phyloP scores from a whole-genome alignment of 1,140 invertebrate species.

The Caenorhabditis elegans region WBcel235 BX284606.5:2361001-2361500 shows the following conservation, averaged over 20 bases:
- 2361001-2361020: no score
- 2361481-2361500: conserved; percentile 64
- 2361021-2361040: no score
- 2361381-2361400: background rate
- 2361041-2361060: no score
- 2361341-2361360: background rate
- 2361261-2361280: conserved; percentile 64
- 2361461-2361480: conserved; percentile 59
- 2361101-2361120: conserved; percentile 59
- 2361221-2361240: conserved; percentile 59
- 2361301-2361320: conserved; percentile 29
- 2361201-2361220: conserved; percentile 59
- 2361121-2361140: conserved; percentile 62
- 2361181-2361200: conserved; percentile 58
- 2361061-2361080: no score
- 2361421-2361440: background rate
- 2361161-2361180: conserved; percentile 66
- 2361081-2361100: no score
- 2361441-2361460: conserved; percentile 23
- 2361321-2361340: conserved; percentile 4
- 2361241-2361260: conserved; percentile 63
- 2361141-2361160: conserved; percentile 66
- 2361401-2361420: background rate
- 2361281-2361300: conserved; percentile 62
- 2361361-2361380: background rate